These are phyloP conservation scores for Bucorvus abyssinicus DNA, from an alignment of 2,797 vertebrate genomes.

Conservation along the genomic window DNA sequence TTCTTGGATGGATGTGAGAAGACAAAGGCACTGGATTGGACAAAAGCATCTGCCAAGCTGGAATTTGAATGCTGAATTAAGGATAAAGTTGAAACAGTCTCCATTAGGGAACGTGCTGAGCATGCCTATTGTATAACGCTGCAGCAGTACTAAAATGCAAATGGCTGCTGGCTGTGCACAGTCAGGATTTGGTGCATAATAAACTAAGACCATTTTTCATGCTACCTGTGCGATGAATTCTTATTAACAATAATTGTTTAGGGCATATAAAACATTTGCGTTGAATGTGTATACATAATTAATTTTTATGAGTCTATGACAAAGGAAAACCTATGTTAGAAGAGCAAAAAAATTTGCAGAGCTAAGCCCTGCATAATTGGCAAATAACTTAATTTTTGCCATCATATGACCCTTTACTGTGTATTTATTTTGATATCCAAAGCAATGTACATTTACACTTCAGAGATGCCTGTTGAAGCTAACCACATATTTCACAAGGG, in stretches of 20 bases:
- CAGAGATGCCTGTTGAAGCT: background rate
- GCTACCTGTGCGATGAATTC: background rate
- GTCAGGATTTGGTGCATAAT: background rate
- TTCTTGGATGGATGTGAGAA: background rate
- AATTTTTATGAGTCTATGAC: background rate
- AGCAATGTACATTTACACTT: background rate
- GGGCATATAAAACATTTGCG: background rate
- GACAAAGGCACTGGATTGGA: background rate
- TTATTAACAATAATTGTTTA: background rate
- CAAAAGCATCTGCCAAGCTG: background rate
- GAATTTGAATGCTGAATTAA: background rate
- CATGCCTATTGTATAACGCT: background rate
- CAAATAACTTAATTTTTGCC: background rate
- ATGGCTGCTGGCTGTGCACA: constrained; percentile 49
- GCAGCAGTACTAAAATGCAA: constrained; percentile 8
- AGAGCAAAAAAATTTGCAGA: background rate
- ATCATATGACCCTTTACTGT: background rate
- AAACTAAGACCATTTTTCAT: background rate
- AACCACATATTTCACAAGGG: background rate
- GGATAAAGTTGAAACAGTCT: constrained; percentile 20
- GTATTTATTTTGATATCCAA: background rate
- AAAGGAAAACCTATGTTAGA: background rate
- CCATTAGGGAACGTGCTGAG: constrained; percentile 32
- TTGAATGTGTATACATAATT: background rate
- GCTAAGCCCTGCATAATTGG: background rate